Percentiles rank a stretch among this genome's conserved stretches.
These are phyloP conservation scores for Tillus elongatus DNA, from an alignment of 2,888 invertebrate genomes.

Conservation along the genomic window DNA sequence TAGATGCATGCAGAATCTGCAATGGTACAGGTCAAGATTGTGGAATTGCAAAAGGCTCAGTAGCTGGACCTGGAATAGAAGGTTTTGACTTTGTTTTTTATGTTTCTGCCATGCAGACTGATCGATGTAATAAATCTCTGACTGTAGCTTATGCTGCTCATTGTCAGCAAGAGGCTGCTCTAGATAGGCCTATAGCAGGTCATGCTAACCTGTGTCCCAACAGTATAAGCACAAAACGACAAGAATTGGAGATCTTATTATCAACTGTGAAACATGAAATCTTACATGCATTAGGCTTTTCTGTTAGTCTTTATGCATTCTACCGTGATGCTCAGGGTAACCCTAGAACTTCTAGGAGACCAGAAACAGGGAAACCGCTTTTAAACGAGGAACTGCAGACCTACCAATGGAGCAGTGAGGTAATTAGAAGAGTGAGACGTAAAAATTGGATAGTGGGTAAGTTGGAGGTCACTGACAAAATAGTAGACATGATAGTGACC, in stretches of 20 bases:
- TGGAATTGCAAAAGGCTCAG: slow-evolving; percentile 47
- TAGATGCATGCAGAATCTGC: slow-evolving; percentile 85
- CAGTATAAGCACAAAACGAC: slow-evolving; percentile 81
- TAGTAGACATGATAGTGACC: slow-evolving; percentile 52
- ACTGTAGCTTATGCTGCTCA: slow-evolving; percentile 98
- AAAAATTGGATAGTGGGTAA: slow-evolving; percentile 35
- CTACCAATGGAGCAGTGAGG: slow-evolving; percentile 88
- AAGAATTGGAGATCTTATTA: slow-evolving; percentile 82
- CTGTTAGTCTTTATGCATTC: slow-evolving; percentile 93
- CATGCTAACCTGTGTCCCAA: slow-evolving; percentile 97
- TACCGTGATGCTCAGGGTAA: slow-evolving; percentile 84
- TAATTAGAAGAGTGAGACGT: slow-evolving; percentile 67
- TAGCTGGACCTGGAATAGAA: slow-evolving; percentile 58
- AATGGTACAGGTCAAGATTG: slow-evolving; percentile 82
- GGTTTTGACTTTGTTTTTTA: slow-evolving; percentile 94
- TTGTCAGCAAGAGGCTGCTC: slow-evolving; percentile 89
- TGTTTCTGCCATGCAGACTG: slow-evolving; percentile 89
- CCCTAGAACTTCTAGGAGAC: slow-evolving; percentile 71
- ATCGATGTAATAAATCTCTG: slow-evolving; percentile 77
- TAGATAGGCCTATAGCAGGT: slow-evolving; percentile 97
- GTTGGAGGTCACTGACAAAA: slow-evolving; percentile 39
- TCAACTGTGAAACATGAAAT: slow-evolving; percentile 99
- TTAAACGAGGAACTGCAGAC: slow-evolving; percentile 81
- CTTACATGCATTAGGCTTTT: slow-evolving; percentile 94
- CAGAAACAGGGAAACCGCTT: slow-evolving; percentile 80